A percentile compares a stretch with the other conserved stretches of the same genome.
Evolutionary conservation across 2,113 vertebrate species (phyloP).

Genomic region (Psilopsiagon aurifrons): DNA sequence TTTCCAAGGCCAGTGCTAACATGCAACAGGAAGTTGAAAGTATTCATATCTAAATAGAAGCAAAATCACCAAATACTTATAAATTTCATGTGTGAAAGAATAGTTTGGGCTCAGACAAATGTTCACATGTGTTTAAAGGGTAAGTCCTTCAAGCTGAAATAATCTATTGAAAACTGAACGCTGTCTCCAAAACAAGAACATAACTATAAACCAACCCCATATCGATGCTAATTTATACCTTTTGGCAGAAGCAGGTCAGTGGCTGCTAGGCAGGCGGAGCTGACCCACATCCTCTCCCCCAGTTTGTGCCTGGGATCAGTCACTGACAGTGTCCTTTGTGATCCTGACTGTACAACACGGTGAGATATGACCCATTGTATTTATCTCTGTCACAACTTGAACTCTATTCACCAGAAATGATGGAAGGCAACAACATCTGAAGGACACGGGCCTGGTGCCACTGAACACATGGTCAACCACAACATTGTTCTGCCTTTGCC

Average conservation of each 20-base stretch:
- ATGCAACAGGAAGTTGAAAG: not conserved
- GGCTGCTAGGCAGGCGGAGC: not conserved
- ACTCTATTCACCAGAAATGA: conserved; percentile 47
- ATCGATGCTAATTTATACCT: not conserved
- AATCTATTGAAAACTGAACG: not conserved
- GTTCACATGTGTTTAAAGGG: not conserved
- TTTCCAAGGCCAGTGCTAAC: not conserved
- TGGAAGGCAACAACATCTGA: conserved; percentile 70
- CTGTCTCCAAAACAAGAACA: not conserved
- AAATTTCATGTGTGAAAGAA: not conserved
- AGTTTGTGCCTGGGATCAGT: conserved; percentile 20
- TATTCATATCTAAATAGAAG: not conserved
- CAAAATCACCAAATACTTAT: not conserved
- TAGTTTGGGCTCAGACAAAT: not conserved
- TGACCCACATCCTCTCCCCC: not conserved
- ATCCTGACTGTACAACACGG: conserved; percentile 52
- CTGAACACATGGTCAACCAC: conserved; percentile 71
- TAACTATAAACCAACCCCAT: not conserved
- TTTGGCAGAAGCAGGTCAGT: not conserved
- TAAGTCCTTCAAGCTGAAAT: not conserved
- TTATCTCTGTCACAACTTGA: conserved; percentile 74
- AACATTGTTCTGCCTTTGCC: conserved; percentile 57
- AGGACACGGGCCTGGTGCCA: conserved; percentile 70
- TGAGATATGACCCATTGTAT: conserved; percentile 67
- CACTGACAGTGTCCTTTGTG: conserved; percentile 67